Evolutionary conservation across 2,113 vertebrate species (phyloP).

Genomic region (Salminus brasiliensis): DNA sequence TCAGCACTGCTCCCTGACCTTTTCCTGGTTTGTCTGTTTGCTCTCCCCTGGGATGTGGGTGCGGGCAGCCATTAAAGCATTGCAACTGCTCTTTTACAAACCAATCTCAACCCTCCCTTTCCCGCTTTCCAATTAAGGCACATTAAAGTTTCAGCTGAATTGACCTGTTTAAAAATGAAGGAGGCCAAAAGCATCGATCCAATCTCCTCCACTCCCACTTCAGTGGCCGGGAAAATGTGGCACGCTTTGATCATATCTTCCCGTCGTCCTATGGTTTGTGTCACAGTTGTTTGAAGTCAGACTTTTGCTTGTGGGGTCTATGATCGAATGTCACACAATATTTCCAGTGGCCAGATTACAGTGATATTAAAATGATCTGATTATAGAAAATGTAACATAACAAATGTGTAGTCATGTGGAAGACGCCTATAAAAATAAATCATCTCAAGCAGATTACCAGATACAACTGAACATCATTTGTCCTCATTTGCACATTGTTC

Average conservation of each 20-base stretch:
- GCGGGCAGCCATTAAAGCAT: constrained; percentile 13
- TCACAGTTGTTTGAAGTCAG: constrained; percentile 1
- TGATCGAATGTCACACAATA: constrained; percentile 11
- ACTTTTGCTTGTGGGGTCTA: neutral
- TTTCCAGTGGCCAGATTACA: too few relatives aligned
- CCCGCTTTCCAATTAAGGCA: constrained; percentile 48
- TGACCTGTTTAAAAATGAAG: constrained; percentile 55
- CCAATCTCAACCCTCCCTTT: neutral
- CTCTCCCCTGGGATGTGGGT: constrained; percentile 11
- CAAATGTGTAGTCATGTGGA: too few relatives aligned
- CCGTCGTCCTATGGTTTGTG: neutral
- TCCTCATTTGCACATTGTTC: too few relatives aligned
- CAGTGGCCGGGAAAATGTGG: constrained; percentile 26
- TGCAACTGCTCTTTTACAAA: constrained; percentile 38
- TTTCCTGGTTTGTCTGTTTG: constrained; percentile 35
- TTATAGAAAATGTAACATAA: too few relatives aligned
- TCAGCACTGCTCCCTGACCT: constrained; percentile 50
- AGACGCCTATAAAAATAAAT: too few relatives aligned
- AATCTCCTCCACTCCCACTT: constrained; percentile 10
- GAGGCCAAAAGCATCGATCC: constrained; percentile 47
- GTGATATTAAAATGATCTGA: too few relatives aligned
- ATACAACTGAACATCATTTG: too few relatives aligned
- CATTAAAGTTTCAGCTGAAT: constrained; percentile 52
- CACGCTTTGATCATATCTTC: constrained; percentile 13
- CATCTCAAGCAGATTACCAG: too few relatives aligned